Evolutionary conservation across 2,888 invertebrate species (phyloP).

Genomic region (Rhagonycha lutea): DNA sequence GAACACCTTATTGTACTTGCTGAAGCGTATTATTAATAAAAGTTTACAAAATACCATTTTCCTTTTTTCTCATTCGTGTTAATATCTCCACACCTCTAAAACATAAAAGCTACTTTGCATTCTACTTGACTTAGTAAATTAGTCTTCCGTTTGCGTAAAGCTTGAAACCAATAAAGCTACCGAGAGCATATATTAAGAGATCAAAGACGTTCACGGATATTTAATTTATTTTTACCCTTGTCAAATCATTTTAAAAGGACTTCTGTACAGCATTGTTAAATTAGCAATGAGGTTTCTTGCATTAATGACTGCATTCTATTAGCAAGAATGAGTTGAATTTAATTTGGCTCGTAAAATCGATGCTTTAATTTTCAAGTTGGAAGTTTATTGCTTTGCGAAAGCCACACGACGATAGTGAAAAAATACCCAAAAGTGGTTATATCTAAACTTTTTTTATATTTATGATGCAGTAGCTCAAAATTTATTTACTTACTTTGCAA

Average conservation of each 20-base stretch:
- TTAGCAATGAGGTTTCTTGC: constrained; percentile 6
- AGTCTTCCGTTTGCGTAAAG: constrained; percentile 17
- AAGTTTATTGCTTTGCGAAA: not conserved
- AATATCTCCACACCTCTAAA: not conserved
- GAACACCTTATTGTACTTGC: not conserved
- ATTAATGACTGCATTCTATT: not conserved
- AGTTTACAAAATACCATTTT: not conserved
- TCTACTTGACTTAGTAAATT: constrained; percentile 30
- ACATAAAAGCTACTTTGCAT: constrained; percentile 27
- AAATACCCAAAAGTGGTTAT: not conserved
- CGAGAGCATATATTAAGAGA: constrained; percentile 12
- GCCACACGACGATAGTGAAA: not conserved
- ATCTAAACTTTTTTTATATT: not conserved
- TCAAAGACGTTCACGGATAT: constrained; percentile 13
- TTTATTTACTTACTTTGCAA: not conserved
- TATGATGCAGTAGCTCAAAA: not conserved
- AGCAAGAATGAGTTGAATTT: not conserved
- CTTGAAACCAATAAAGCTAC: constrained; percentile 2
- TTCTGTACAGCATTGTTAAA: constrained; percentile 11
- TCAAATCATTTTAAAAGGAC: constrained; percentile 4
- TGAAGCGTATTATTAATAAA: not conserved
- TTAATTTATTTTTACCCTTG: constrained; percentile 18
- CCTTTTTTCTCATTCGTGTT: not conserved
- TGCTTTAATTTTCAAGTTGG: not conserved
- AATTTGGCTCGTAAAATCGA: not conserved